Percentiles rank a stretch among this genome's conserved stretches.
These are phyloP conservation scores for Clarias platycephalus DNA, from an alignment of 2,797 vertebrate species.

Conservation along the genomic window DNA sequence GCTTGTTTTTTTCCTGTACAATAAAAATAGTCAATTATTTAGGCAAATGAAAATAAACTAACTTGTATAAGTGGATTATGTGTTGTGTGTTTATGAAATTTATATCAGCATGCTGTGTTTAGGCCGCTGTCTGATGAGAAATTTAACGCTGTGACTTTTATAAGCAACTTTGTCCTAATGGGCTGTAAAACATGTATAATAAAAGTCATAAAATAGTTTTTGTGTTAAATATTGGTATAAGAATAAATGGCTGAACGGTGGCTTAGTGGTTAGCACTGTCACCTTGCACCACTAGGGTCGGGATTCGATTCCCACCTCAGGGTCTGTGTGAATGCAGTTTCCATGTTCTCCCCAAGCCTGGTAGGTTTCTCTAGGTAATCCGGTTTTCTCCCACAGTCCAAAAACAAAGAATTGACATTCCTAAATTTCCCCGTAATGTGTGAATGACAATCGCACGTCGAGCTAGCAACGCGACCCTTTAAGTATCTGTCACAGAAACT, in stretches of 20 bases:
- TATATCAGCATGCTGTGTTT: background rate
- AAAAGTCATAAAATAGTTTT: background rate
- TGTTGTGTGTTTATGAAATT: conserved; percentile 2
- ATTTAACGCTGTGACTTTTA: background rate
- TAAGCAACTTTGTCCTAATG: background rate
- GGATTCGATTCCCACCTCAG: too few relatives aligned
- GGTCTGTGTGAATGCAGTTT: too few relatives aligned
- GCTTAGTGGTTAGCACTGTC: too few relatives aligned
- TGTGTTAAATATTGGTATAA: background rate
- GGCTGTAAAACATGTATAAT: background rate
- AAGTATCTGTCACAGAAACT: too few relatives aligned
- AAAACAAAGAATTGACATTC: too few relatives aligned
- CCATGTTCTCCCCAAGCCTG: too few relatives aligned
- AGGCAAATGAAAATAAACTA: background rate
- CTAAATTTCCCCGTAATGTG: too few relatives aligned
- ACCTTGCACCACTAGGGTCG: too few relatives aligned
- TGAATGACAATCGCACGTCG: too few relatives aligned
- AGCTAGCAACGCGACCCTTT: too few relatives aligned
- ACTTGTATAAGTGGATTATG: background rate
- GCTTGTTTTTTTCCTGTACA: background rate
- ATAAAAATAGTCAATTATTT: background rate
- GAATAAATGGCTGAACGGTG: background rate
- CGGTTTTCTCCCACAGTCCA: too few relatives aligned
- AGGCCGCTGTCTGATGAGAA: background rate
- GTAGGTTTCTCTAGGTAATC: too few relatives aligned